phyloP scores from a whole-genome alignment of 2,797 vertebrate genomes.

The Enteromius paludinosus region DNA sequence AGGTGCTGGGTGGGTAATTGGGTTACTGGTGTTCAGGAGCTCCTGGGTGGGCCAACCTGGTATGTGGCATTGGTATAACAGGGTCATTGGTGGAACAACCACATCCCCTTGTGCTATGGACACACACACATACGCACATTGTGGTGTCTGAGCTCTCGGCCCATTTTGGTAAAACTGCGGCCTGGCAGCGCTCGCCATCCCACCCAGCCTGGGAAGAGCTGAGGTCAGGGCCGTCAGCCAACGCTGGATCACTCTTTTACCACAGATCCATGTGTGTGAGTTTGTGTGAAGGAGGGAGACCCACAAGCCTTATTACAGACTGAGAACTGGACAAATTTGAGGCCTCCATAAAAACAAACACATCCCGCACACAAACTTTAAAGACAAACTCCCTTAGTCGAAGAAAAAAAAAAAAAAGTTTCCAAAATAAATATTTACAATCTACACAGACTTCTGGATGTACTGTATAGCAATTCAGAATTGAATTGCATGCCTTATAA shows the following conservation, averaged over 20 bases:
- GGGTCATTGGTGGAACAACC: slow-evolving; percentile 73
- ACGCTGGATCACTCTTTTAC: slow-evolving; percentile 76
- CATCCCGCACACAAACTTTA: slow-evolving; percentile 58
- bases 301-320: slow-evolving; percentile 78
- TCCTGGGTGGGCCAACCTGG: slow-evolving; percentile 62
- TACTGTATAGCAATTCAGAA: background rate
- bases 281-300: slow-evolving; percentile 66
- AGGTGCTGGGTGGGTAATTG: slow-evolving; percentile 55
- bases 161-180: slow-evolving; percentile 64
- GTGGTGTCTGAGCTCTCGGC: slow-evolving; percentile 60
- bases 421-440: slow-evolving; percentile 32
- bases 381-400: slow-evolving; percentile 37
- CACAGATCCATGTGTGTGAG: slow-evolving; percentile 73
- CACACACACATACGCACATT: slow-evolving; percentile 63
- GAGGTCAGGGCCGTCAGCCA: slow-evolving; percentile 78
- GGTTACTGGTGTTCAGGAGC: slow-evolving; percentile 59
- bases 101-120: slow-evolving; percentile 68
- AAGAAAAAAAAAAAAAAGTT: slow-evolving; percentile 33
- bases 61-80: slow-evolving; percentile 67
- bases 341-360: slow-evolving; percentile 70
- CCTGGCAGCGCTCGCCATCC: slow-evolving; percentile 71
- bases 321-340: slow-evolving; percentile 76
- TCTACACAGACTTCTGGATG: slow-evolving; percentile 11
- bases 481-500: background rate
- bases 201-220: slow-evolving; percentile 83